Evolutionary conservation across 2,797 vertebrate species (phyloP).

Genomic region (Loris lydekkerianus): DNA sequence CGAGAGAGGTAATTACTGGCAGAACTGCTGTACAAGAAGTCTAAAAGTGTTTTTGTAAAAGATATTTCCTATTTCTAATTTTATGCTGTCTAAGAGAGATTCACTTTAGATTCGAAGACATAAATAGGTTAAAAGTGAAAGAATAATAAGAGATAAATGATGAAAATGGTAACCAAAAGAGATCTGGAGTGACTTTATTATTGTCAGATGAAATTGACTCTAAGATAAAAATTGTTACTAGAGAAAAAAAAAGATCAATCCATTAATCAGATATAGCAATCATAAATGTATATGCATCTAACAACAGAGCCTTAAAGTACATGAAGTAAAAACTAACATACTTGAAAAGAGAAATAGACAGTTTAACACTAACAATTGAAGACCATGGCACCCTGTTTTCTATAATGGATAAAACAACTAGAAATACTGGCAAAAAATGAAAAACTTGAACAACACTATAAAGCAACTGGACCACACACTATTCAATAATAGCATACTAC

Average conservation of each 20-base stretch:
- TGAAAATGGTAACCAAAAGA: too few species aligned
- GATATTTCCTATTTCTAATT: not conserved
- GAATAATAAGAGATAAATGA: too few species aligned
- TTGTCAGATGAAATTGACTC: too few species aligned
- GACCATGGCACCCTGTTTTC: not conserved
- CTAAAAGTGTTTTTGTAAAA: not conserved
- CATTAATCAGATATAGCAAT: not conserved
- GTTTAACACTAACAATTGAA: not conserved
- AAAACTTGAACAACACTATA: not conserved
- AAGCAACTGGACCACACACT: not conserved
- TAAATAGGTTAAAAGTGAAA: not conserved
- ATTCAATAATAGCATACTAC: not conserved
- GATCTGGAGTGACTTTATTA: too few species aligned
- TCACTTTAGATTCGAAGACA: not conserved
- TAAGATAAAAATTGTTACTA: not conserved
- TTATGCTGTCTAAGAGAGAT: not conserved
- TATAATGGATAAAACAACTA: not conserved
- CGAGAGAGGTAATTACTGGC: not conserved
- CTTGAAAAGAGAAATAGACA: not conserved
- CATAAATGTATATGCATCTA: not conserved
- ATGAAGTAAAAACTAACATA: not conserved
- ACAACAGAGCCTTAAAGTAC: not conserved
- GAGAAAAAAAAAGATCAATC: not conserved
- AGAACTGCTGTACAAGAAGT: not conserved
- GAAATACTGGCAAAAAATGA: not conserved